A percentile compares a stretch with the other conserved stretches of the same genome.
These are phyloP conservation scores for Drosophila miranda DNA, from an alignment of 1,140 invertebrate genomes.

Conservation along the genomic window DNA sequence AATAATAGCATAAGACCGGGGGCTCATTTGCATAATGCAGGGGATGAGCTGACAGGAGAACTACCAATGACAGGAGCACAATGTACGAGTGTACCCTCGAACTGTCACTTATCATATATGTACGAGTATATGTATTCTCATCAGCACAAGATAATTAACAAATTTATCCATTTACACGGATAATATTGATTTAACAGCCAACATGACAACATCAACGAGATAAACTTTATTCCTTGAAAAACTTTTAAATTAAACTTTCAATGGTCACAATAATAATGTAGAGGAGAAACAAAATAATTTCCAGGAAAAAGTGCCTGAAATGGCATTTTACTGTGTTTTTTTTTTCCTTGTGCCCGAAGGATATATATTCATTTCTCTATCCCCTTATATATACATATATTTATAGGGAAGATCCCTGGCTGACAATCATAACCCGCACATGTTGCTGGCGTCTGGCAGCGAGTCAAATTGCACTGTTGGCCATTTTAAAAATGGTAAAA, in stretches of 20 bases:
- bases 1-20: slow-evolving; percentile 11
- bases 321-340: too few species aligned
- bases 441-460: slow-evolving; percentile 30
- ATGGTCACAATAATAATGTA: background rate
- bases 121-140: slow-evolving; percentile 10
- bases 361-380: background rate
- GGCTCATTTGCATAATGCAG: slow-evolving; percentile 25
- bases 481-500: too few species aligned
- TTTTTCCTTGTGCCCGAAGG: slow-evolving; percentile 13
- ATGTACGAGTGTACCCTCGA: background rate
- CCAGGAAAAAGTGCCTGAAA: too few species aligned
- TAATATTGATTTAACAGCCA: slow-evolving; percentile 52
- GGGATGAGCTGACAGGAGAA: slow-evolving; percentile 4
- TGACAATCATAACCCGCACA: slow-evolving; percentile 59
- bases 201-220: slow-evolving; percentile 21
- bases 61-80: slow-evolving; percentile 11
- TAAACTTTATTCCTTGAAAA: slow-evolving; percentile 26
- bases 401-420: slow-evolving; percentile 12
- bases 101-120: slow-evolving; percentile 26
- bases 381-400: background rate
- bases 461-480: background rate
- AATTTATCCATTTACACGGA: slow-evolving; percentile 29
- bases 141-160: slow-evolving; percentile 50
- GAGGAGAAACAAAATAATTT: too few species aligned
- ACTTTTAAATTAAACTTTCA: slow-evolving; percentile 56